These are phyloP conservation scores for Mimachlamys varia DNA, from an alignment of 2,888 invertebrate genomes.

Conservation along the genomic window DNA sequence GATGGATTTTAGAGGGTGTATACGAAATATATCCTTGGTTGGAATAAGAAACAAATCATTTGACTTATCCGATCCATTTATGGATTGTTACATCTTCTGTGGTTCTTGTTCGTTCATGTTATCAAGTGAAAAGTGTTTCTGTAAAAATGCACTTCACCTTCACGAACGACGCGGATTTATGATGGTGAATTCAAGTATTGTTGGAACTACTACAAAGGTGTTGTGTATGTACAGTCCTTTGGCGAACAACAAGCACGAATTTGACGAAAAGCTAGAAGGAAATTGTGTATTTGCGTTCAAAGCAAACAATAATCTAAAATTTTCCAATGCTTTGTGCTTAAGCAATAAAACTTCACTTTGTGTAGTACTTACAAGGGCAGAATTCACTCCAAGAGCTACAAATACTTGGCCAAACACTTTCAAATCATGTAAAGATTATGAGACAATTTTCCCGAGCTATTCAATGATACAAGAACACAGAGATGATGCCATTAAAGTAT, in stretches of 20 bases:
- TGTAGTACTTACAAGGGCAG: not conserved
- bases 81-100: not conserved
- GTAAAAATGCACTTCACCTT: not conserved
- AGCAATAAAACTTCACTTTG: not conserved
- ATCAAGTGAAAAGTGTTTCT: not conserved
- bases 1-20: not conserved
- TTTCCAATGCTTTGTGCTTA: not conserved
- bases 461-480: not conserved
- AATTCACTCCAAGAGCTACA: not conserved
- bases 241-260: not conserved
- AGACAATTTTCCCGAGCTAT: not conserved
- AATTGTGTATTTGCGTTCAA: not conserved
- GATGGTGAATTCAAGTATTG: slow-evolving; percentile 8
- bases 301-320: not conserved
- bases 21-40: not conserved
- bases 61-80: not conserved
- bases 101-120: not conserved
- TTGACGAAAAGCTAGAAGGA: not conserved
- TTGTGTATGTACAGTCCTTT: not conserved
- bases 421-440: not conserved
- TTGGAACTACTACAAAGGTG: not conserved
- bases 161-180: not conserved
- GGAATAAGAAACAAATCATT: not conserved
- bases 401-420: not conserved
- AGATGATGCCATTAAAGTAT: not conserved